Evolutionary conservation across 2,113 vertebrate genomes (phyloP).

Genomic region (Melanocharis versteri): DNA sequence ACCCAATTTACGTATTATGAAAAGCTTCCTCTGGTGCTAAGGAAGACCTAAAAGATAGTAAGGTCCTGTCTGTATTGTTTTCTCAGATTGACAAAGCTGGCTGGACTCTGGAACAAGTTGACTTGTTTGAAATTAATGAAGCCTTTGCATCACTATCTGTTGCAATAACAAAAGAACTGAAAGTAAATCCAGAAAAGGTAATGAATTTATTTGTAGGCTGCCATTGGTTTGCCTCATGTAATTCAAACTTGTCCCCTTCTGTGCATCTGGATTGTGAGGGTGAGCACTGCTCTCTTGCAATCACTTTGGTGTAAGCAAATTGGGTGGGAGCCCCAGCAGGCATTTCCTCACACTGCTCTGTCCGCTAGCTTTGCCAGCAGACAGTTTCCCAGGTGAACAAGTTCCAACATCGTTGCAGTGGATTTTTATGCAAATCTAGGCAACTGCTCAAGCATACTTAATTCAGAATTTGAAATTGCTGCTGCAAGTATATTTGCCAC

Average conservation of each 20-base stretch:
- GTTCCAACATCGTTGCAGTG: accelerated
- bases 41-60: neutral
- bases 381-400: neutral
- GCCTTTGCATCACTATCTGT: constrained; percentile 86
- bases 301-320: neutral
- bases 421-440: too few species aligned
- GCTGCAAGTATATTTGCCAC: accelerated
- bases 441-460: neutral
- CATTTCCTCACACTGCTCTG: accelerated
- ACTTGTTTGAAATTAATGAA: constrained; percentile 95
- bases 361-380: accelerated
- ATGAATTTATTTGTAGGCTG: neutral
- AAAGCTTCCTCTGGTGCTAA: neutral
- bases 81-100: constrained; percentile 86
- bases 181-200: constrained; percentile 89
- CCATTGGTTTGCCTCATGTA: neutral
- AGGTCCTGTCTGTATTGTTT: neutral
- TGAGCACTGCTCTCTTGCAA: neutral
- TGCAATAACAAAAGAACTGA: constrained; percentile 86
- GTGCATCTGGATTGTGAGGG: neutral
- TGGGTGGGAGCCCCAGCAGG: accelerated
- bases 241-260: neutral
- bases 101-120: constrained; percentile 88
- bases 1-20: accelerated
- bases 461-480: neutral